Evolutionary conservation across 2,797 vertebrate genomes (phyloP).

Genomic region (Percopsis omiscomaycus): DNA sequence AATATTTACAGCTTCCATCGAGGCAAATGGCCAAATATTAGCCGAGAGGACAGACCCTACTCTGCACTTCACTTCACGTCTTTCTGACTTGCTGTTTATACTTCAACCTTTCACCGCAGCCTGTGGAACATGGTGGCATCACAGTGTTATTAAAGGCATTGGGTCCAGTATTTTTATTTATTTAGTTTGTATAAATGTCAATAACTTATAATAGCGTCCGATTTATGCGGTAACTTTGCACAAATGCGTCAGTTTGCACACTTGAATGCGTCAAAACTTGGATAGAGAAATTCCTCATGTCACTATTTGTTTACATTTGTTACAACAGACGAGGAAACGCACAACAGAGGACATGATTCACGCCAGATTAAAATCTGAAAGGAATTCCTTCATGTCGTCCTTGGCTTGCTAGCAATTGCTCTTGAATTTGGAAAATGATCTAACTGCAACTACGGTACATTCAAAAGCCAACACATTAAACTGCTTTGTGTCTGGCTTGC

Average conservation of each 20-base stretch:
- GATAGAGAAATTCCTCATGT: background rate
- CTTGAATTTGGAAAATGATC: conserved; percentile 51
- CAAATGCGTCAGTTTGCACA: no score
- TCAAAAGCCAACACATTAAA: conserved; percentile 56
- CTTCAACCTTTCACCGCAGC: conserved; percentile 45
- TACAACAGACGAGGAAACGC: conserved; percentile 23
- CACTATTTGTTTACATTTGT: conserved; percentile 1
- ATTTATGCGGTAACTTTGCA: no score
- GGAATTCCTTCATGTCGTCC: conserved; percentile 41
- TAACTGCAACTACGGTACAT: conserved; percentile 41
- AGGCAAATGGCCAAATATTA: conserved; percentile 69
- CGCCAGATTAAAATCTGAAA: conserved; percentile 38
- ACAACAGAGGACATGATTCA: conserved; percentile 31
- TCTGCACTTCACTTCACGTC: conserved; percentile 29
- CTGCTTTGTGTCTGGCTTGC: conserved; percentile 59
- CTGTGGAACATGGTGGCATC: conserved; percentile 27
- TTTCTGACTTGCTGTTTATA: conserved; percentile 65
- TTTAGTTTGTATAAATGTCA: background rate
- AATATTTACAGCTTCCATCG: conserved; percentile 77
- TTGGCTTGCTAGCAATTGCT: conserved; percentile 35
- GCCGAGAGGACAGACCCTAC: conserved; percentile 50
- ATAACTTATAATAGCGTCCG: no score
- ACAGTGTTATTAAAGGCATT: conserved; percentile 27
- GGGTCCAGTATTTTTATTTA: background rate
- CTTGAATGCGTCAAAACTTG: no score